Evolutionary conservation across 64 coral and sea anemone genomes (phyloP).

Genomic region (Montipora capricornis): DNA sequence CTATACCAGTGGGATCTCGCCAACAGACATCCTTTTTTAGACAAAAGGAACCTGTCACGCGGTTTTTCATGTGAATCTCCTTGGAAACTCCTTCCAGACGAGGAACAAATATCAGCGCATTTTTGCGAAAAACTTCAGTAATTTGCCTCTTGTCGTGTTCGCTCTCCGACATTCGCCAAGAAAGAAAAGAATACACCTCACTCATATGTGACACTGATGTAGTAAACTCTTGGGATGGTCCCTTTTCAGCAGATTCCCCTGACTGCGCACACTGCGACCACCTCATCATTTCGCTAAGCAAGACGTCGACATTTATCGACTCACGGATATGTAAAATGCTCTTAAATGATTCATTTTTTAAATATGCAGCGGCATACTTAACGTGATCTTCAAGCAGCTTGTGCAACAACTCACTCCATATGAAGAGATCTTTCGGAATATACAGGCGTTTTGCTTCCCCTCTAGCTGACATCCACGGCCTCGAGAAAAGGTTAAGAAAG

Average conservation of each 20-base stretch:
- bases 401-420: constrained; percentile 1
- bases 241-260: background rate
- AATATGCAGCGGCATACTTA: constrained; percentile 30
- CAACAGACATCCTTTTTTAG: constrained; percentile 83
- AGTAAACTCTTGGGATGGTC: constrained; percentile 36
- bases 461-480: constrained; percentile 52
- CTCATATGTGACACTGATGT: constrained; percentile 78
- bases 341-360: constrained; percentile 53
- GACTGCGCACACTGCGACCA: constrained; percentile 46
- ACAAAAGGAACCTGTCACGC: constrained; percentile 41
- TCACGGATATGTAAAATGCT: constrained; percentile 49
- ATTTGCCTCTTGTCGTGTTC: constrained; percentile 44
- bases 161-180: constrained; percentile 11
- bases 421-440: constrained; percentile 59
- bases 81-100: background rate
- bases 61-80: background rate
- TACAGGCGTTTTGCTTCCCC: background rate
- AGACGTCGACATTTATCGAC: constrained; percentile 43
- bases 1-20: constrained; percentile 73
- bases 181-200: constrained; percentile 65
- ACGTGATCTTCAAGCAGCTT: constrained; percentile 72
- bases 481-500: constrained; percentile 60
- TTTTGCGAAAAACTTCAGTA: constrained; percentile 56
- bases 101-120: constrained; percentile 78
- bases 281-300: constrained; percentile 65